Evolutionary conservation across 1,140 invertebrate species (phyloP).

Genomic region (Drosophila auraria): DNA sequence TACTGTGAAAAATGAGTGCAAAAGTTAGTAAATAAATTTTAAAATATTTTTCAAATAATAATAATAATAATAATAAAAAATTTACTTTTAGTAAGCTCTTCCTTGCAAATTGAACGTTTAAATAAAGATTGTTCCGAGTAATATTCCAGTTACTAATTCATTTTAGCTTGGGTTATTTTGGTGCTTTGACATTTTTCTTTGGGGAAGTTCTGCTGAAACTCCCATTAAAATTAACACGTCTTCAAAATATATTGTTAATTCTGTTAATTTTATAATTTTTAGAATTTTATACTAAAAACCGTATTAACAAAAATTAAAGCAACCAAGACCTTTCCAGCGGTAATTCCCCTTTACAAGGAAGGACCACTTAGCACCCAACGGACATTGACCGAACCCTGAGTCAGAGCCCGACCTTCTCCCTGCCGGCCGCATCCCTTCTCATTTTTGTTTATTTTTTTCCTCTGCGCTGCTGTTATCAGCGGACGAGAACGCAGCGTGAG

Average conservation of each 20-base stretch:
- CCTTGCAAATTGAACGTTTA: no score
- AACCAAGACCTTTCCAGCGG: background rate
- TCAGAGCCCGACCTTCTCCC: constrained; percentile 11
- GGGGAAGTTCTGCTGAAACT: no score
- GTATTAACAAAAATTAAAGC: background rate
- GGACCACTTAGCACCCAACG: constrained; percentile 18
- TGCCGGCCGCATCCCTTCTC: background rate
- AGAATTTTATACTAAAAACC: background rate
- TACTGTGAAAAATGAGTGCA: no score
- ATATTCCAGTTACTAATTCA: no score
- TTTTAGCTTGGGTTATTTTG: no score
- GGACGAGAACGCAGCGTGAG: constrained; percentile 60
- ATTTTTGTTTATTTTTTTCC: background rate
- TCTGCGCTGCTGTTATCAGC: constrained; percentile 52
- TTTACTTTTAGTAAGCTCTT: no score
- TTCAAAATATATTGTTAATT: background rate
- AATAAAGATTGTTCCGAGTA: no score
- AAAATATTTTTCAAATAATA: no score
- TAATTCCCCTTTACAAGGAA: constrained; percentile 8
- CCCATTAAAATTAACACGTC: no score
- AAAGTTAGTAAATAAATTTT: no score
- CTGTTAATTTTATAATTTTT: background rate
- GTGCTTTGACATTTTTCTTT: no score
- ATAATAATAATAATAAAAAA: no score
- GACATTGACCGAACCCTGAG: constrained; percentile 67